Percentiles rank a stretch among this genome's conserved stretches.
These are phyloP conservation scores for Leuciscus waleckii DNA, from an alignment of 2,797 vertebrate genomes.

Conservation along the genomic window DNA sequence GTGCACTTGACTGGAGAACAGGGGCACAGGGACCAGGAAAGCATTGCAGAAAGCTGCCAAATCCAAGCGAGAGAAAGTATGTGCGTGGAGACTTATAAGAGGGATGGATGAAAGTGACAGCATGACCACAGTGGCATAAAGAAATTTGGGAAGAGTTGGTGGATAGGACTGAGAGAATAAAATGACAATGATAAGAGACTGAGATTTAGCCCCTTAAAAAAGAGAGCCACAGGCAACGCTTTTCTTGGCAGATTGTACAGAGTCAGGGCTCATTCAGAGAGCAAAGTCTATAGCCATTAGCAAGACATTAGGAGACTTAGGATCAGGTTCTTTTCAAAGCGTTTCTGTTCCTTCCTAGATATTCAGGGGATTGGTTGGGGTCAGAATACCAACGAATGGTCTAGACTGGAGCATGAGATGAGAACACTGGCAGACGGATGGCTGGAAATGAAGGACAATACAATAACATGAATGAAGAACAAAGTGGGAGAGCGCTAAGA, in stretches of 20 bases:
- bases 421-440: constrained; percentile 47
- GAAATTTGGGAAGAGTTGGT: neutral
- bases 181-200: constrained; percentile 13
- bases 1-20: constrained; percentile 58
- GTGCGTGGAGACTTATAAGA: neutral
- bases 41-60: constrained; percentile 20
- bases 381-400: constrained; percentile 9
- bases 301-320: constrained; percentile 44
- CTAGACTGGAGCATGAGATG: neutral
- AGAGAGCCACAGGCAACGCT: neutral
- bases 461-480: constrained; percentile 10
- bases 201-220: constrained; percentile 25
- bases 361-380: neutral
- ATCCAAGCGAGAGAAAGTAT: neutral
- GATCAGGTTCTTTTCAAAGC: constrained; percentile 38
- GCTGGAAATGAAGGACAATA: constrained; percentile 28
- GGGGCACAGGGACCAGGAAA: constrained; percentile 23
- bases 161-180: neutral
- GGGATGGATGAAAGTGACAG: constrained; percentile 15
- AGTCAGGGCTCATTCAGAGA: constrained; percentile 31
- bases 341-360: neutral
- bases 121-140: neutral
- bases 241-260: constrained; percentile 39
- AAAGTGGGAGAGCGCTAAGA: neutral
- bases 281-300: constrained; percentile 44